Conservation (phyloP, 2,888 invertebrate genomes). For the Chymomyza fuscimana region DNA sequence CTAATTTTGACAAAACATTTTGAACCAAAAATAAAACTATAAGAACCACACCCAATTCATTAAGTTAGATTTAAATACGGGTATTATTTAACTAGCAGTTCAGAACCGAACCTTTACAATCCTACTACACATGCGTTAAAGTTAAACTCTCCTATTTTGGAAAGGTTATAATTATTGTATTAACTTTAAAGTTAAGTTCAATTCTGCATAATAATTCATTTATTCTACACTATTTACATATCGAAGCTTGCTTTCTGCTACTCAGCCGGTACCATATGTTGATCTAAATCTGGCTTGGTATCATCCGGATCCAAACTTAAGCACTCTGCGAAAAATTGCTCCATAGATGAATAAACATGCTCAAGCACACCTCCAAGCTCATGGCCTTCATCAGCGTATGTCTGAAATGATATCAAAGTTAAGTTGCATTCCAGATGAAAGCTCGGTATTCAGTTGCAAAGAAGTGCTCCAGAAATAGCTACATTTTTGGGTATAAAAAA, state of each 20-base stretch:
- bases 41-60: background rate
- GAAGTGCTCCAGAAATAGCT: background rate
- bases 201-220: conserved; percentile 1
- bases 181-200: conserved; percentile 6
- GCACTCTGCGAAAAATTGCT: conserved; percentile 94
- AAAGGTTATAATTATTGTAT: conserved; percentile 1
- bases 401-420: conserved; percentile 81
- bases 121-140: background rate
- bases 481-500: too few species aligned
- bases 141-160: conserved; percentile 1
- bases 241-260: conserved; percentile 46
- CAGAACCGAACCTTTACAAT: background rate
- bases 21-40: background rate
- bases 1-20: background rate
- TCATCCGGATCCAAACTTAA: conserved; percentile 91
- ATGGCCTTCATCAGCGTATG: conserved; percentile 95
- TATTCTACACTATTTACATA: conserved; percentile 51
- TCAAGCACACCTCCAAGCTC: conserved; percentile 90
- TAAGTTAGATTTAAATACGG: background rate
- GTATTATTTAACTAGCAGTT: background rate
- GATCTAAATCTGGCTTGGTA: conserved; percentile 82
- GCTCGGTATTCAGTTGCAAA: background rate
- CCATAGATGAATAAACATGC: conserved; percentile 96
- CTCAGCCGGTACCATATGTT: conserved; percentile 77
- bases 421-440: background rate